Conservation (phyloP, 2,797 vertebrate genomes). For the Propithecus perrieri region DNA sequence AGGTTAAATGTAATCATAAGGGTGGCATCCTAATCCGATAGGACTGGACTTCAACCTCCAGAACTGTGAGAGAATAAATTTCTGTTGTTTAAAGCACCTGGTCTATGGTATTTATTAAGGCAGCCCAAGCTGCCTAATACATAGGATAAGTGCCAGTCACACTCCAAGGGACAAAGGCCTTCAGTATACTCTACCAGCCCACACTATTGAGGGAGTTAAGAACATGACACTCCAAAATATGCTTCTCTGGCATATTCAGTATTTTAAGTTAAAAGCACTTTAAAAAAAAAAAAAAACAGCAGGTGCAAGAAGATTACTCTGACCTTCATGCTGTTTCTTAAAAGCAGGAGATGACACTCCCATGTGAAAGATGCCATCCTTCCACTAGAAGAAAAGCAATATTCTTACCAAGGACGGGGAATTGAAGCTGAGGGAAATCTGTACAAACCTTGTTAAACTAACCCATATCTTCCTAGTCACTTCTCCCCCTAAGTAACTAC, state of each 20-base stretch:
- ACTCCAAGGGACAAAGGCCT: background rate
- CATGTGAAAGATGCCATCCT: background rate
- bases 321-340: background rate
- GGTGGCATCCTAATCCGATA: background rate
- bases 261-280: background rate
- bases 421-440: background rate
- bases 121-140: background rate
- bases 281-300: background rate
- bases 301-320: background rate
- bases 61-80: too few relatives aligned
- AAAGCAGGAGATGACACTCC: background rate
- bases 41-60: background rate
- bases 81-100: too few relatives aligned
- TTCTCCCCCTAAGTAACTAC: background rate
- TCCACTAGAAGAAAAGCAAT: background rate
- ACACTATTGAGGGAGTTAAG: background rate
- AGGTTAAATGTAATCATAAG: background rate
- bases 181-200: background rate
- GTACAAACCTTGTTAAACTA: background rate
- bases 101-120: background rate
- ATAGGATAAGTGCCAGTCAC: background rate
- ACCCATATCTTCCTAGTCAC: background rate
- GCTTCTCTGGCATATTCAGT: too few relatives aligned
- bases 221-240: background rate
- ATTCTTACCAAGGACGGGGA: background rate